Evolutionary conservation across 2,113 vertebrate species (phyloP).

Genomic region (Oncorhynchus gorbuscha): DNA sequence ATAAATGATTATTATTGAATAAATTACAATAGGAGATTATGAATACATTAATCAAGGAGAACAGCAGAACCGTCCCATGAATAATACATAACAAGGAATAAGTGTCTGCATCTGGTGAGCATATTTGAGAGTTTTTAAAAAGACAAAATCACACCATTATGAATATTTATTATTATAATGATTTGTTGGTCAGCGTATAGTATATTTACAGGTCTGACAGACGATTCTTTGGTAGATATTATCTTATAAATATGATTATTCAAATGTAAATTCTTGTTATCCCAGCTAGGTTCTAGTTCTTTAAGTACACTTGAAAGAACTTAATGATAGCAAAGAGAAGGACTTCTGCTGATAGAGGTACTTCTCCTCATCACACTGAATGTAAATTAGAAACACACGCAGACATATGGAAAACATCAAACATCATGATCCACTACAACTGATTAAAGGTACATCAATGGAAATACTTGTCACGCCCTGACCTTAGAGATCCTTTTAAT

Average conservation of each 20-base stretch:
- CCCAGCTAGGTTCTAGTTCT: slow-evolving; percentile 17
- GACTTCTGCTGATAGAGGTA: slow-evolving; percentile 14
- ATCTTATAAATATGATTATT: no score
- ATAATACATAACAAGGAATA: background rate
- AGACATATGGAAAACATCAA: slow-evolving; percentile 29
- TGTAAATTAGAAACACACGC: slow-evolving; percentile 39
- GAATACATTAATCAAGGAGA: background rate
- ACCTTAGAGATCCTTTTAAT: no score
- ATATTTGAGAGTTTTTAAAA: background rate
- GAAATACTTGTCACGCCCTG: slow-evolving; percentile 27
- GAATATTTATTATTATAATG: background rate
- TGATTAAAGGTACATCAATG: slow-evolving; percentile 61
- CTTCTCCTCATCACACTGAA: slow-evolving; percentile 32
- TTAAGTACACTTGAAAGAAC: slow-evolving; percentile 22
- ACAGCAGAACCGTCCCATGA: background rate
- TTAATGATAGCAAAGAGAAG: slow-evolving; percentile 13
- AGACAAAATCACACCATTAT: background rate
- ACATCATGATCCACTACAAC: slow-evolving; percentile 40
- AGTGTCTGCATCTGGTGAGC: background rate
- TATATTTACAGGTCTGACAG: background rate
- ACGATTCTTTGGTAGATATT: background rate
- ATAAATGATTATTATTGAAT: background rate
- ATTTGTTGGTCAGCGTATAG: background rate
- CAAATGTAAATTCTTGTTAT: slow-evolving; percentile 5
- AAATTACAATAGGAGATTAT: no score